phyloP scores from a whole-genome alignment of 2,113 vertebrate genomes.

The Dermatemys mawii region DNA sequence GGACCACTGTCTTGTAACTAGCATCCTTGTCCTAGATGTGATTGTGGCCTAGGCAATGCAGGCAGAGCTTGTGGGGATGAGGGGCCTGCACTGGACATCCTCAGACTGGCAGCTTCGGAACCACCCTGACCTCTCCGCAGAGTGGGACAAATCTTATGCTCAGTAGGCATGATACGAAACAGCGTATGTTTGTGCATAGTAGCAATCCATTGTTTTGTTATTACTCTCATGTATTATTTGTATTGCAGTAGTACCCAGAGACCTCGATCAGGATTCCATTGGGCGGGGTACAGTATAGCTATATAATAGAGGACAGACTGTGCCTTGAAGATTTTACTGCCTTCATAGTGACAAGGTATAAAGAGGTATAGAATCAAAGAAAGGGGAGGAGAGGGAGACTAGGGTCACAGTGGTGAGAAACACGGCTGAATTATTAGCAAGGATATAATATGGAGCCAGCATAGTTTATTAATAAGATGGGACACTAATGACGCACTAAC shows the following conservation, averaged over 20 bases:
- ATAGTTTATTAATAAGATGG: not conserved
- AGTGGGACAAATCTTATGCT: not conserved
- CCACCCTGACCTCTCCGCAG: not conserved
- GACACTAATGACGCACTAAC: not conserved
- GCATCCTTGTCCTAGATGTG: not conserved
- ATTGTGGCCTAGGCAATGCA: not conserved
- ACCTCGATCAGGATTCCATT: not conserved
- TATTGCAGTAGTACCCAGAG: not conserved
- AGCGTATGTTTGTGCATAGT: not conserved
- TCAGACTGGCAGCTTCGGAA: not conserved
- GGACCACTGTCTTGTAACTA: not conserved
- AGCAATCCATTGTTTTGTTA: not conserved
- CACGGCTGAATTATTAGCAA: not conserved
- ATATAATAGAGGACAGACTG: not conserved
- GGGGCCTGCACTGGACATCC: not conserved
- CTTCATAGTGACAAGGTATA: not conserved
- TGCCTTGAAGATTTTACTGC: not conserved
- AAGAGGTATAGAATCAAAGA: not conserved
- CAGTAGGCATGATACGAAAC: not conserved
- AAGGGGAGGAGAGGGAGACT: not conserved
- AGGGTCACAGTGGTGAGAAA: not conserved
- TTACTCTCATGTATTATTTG: not conserved
- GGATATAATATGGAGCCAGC: not conserved
- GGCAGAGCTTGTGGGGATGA: not conserved
- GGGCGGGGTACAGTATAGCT: not conserved